These are phyloP conservation scores for Lapara coniferarum DNA, from an alignment of 2,888 invertebrate species.

Conservation along the genomic window DNA sequence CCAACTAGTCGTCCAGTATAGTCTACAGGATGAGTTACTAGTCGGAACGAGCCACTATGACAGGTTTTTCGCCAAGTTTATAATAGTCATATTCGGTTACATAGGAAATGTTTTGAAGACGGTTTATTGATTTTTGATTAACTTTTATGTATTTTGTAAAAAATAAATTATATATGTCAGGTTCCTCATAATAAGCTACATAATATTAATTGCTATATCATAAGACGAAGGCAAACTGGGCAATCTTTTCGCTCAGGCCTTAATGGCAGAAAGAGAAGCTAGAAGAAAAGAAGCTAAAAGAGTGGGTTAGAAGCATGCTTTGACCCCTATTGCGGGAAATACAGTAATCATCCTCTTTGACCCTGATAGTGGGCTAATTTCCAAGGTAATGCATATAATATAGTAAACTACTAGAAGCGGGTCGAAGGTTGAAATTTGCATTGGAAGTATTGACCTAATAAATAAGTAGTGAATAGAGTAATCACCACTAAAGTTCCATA, in stretches of 20 bases:
- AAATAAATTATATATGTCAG: not conserved
- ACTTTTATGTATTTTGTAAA: not conserved
- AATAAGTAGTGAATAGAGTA: too few relatives aligned
- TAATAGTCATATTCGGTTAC: too few relatives aligned
- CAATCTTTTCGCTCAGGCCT: not conserved
- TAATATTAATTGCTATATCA: slow-evolving; percentile 7
- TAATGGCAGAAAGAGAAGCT: not conserved
- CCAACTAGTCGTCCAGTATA: too few relatives aligned
- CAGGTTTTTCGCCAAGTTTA: too few relatives aligned
- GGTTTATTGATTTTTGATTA: not conserved
- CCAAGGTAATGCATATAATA: not conserved
- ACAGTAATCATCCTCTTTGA: not conserved
- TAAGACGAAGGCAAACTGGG: slow-evolving; percentile 11
- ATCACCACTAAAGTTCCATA: too few relatives aligned
- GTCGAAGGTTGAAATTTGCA: slow-evolving; percentile 14
- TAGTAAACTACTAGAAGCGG: not conserved
- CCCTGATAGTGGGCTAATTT: not conserved
- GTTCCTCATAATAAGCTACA: not conserved
- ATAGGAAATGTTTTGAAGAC: too few relatives aligned
- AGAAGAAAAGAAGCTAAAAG: too few relatives aligned
- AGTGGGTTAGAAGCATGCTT: not conserved
- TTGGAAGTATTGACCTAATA: not conserved
- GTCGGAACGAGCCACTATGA: too few relatives aligned
- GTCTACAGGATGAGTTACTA: too few relatives aligned
- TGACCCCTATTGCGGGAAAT: not conserved